These are phyloP conservation scores for Nasua narica DNA, from an alignment of 2,797 vertebrate species.

Conservation along the genomic window DNA sequence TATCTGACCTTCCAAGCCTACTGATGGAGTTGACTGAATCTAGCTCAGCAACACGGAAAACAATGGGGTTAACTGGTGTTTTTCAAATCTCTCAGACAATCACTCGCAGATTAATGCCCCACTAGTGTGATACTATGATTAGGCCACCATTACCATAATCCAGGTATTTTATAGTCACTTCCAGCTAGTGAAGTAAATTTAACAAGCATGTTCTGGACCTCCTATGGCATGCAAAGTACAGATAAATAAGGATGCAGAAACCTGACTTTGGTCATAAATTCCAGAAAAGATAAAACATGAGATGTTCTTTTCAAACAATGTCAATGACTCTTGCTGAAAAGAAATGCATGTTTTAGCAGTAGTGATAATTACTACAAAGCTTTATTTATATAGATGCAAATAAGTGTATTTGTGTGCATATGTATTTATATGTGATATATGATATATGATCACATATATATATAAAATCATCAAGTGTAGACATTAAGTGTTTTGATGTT, in stretches of 20 bases:
- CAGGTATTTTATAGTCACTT: neutral
- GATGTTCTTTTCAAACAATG: neutral
- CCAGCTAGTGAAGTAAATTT: neutral
- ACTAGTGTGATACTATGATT: neutral
- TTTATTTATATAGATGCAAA: neutral
- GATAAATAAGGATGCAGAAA: neutral
- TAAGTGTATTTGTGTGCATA: neutral
- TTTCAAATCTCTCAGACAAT: neutral
- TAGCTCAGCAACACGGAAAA: neutral
- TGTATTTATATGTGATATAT: neutral
- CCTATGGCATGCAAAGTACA: neutral
- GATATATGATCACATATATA: neutral
- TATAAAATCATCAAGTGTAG: neutral
- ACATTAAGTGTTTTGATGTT: slow-evolving; percentile 38
- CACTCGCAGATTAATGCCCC: neutral
- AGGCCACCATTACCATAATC: neutral
- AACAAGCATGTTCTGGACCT: neutral
- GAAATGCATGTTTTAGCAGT: neutral
- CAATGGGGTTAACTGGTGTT: accelerated
- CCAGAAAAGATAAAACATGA: neutral
- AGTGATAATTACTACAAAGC: neutral
- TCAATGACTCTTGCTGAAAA: neutral
- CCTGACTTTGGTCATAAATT: neutral
- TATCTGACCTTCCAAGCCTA: neutral
- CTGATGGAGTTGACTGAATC: neutral